Conservation (phyloP, 2,888 invertebrate genomes). For the Pycnomerus fuliginosus region DNA sequence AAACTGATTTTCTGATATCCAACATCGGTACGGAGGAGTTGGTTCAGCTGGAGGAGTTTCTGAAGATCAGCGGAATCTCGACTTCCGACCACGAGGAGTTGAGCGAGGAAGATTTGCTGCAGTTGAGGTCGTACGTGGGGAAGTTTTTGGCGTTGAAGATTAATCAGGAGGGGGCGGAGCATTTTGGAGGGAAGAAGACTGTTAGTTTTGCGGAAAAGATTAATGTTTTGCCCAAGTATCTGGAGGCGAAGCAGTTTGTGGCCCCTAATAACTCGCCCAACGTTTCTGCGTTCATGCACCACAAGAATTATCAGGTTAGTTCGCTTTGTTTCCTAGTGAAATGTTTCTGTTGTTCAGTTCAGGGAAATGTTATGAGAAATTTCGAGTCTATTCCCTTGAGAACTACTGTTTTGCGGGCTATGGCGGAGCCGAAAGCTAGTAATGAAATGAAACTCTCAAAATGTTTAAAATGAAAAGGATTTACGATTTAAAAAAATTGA, state of each 20-base stretch:
- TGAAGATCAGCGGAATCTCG: constrained; percentile 70
- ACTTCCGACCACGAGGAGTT: constrained; percentile 67
- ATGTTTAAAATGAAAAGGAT: too few relatives aligned
- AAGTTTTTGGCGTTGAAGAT: constrained; percentile 70
- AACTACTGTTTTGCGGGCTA: too few relatives aligned
- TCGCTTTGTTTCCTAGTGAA: neutral
- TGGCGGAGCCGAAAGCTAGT: too few relatives aligned
- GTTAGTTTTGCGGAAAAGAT: constrained; percentile 74
- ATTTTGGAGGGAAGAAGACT: constrained; percentile 65
- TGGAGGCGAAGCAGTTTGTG: constrained; percentile 50
- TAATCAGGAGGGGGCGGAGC: constrained; percentile 66
- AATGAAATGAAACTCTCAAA: too few relatives aligned
- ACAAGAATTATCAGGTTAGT: constrained; percentile 61
- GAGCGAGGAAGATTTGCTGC: constrained; percentile 65
- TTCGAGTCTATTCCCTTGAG: too few relatives aligned
- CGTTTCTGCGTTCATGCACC: constrained; percentile 63
- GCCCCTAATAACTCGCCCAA: constrained; percentile 77
- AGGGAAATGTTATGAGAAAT: too few relatives aligned
- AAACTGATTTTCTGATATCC: constrained; percentile 39
- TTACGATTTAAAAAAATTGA: too few relatives aligned
- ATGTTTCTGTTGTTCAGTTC: too few relatives aligned
- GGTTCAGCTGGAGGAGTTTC: constrained; percentile 68
- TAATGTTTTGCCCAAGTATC: constrained; percentile 57
- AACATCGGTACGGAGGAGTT: constrained; percentile 63
- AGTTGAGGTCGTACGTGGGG: constrained; percentile 69